A percentile compares a stretch with the other conserved stretches of the same genome.
phyloP scores from a whole-genome alignment of 2,888 invertebrate genomes.

The Alcis repandata region DNA sequence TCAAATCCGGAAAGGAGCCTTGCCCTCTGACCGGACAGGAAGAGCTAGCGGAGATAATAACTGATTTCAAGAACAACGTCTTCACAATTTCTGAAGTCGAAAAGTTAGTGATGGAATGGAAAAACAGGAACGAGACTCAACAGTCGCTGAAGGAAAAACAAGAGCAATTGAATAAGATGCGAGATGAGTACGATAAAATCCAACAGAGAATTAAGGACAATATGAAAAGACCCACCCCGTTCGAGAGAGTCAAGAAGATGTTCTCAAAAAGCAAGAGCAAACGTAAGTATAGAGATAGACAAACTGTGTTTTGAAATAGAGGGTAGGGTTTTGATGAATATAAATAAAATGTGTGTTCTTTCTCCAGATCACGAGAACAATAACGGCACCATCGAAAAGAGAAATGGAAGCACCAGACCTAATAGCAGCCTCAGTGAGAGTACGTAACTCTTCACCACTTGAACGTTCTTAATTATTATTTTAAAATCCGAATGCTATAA shows the following conservation, averaged over 20 bases:
- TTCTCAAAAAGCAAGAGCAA: constrained; percentile 89
- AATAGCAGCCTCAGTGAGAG: constrained; percentile 83
- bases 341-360: constrained; percentile 16
- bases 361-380: constrained; percentile 72
- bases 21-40: constrained; percentile 87
- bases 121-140: constrained; percentile 94
- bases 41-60: constrained; percentile 94
- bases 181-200: constrained; percentile 93
- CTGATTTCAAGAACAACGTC: constrained; percentile 95
- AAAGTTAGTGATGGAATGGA: constrained; percentile 94
- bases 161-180: constrained; percentile 92
- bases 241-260: constrained; percentile 92
- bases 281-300: constrained; percentile 62
- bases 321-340: background rate
- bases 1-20: constrained; percentile 78
- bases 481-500: background rate
- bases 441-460: constrained; percentile 55
- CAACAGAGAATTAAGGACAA: constrained; percentile 92
- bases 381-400: constrained; percentile 76
- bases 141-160: constrained; percentile 95
- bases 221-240: constrained; percentile 92
- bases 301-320: background rate
- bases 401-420: constrained; percentile 79
- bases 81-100: constrained; percentile 95
- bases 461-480: background rate